Evolutionary conservation across 2,888 invertebrate species (phyloP), one percentile per base, ranked within the genome.

Genomic region (Tromatobia lineatoria): DNA sequence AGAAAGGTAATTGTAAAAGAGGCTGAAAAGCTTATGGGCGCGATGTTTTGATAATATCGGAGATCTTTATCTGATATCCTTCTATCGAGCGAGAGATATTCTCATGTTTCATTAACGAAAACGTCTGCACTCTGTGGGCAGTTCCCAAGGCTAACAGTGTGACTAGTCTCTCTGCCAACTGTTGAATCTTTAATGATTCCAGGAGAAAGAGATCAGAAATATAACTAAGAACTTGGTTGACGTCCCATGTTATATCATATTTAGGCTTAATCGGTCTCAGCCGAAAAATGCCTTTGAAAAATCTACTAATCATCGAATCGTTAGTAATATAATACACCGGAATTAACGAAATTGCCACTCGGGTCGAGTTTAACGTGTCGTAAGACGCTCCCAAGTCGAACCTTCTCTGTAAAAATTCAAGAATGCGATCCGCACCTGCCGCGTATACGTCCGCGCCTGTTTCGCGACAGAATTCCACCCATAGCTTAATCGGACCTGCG

Each of bases 311-410:
- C n/a, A n/a, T n/a, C n/a, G n/a, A n/a, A n/a, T n/a, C n/a, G n/a
- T n/a, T n/a, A n/a, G n/a, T n/a, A n/a, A n/a, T n/a, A n/a, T n/a
- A n/a, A n/a, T n/a, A n/a, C n/a, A n/a, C n/a, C n/a, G n/a, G n/a
- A n/a, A n/a, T n/a, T n/a, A n/a, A n/a, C n/a, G n/a, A n/a, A n/a
- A n/a, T n/a, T n/a, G n/a, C n/a, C n/a, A n/a, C n/a, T n/a, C n/a
- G 59, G 3, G 47, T 20, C 29, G 59, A 70, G 47, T 70, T 70
- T n/a, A 78, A 61, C 13, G 59, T 70, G 18, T 70, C 78, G 15
- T 70, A 78, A 34, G 78, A 52, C 18, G 77, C 69, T 3, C 59
- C 77, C 10, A 23, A 45, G 8, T 34, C 13, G 13, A 57, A 77
- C 29, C 69, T 77, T 64, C 20, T 42, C 11, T 42, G 64, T n/a